Evolutionary conservation across 1,140 invertebrate species (phyloP).

Genomic region (Helicorthomorpha holstii): DNA sequence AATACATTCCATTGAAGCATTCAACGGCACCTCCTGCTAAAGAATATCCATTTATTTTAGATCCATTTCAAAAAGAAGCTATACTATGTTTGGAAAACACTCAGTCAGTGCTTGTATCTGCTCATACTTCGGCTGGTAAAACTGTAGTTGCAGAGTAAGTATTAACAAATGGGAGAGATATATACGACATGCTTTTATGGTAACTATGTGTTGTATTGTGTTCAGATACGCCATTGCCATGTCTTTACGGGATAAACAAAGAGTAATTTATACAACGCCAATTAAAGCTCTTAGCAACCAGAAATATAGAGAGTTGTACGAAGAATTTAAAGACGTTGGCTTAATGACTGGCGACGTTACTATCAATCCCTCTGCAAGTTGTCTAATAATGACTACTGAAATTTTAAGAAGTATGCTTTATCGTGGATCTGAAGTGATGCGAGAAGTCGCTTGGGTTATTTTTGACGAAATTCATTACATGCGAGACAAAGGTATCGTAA

Average conservation of each 20-base stretch:
- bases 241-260: conserved; percentile 49
- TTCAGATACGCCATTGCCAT: conserved; percentile 47
- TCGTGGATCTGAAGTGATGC: conserved; percentile 89
- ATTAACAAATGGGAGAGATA: conserved; percentile 10
- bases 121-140: conserved; percentile 99
- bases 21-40: conserved; percentile 54
- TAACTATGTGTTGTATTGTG: conserved; percentile 6
- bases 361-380: conserved; percentile 92
- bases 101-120: conserved; percentile 91
- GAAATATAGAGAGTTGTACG: conserved; percentile 95
- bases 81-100: conserved; percentile 95
- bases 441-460: conserved; percentile 98
- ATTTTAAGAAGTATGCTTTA: conserved; percentile 98
- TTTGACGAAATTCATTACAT: conserved; percentile 99
- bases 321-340: conserved; percentile 96
- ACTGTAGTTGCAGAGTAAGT: conserved; percentile 96
- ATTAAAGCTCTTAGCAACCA: conserved; percentile 99
- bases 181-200: conserved; percentile 8
- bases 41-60: conserved; percentile 84
- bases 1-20: conserved; percentile 52
- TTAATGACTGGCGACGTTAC: conserved; percentile 98
- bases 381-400: conserved; percentile 99
- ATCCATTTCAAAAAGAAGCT: conserved; percentile 97
- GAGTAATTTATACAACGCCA: conserved; percentile 98
- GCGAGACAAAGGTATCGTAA: conserved; percentile 65